Evolutionary conservation across 37 sponge, comb jelly and placozoan genomes (phyloP).

Genomic region (Aphrocallistes beatrix): DNA sequence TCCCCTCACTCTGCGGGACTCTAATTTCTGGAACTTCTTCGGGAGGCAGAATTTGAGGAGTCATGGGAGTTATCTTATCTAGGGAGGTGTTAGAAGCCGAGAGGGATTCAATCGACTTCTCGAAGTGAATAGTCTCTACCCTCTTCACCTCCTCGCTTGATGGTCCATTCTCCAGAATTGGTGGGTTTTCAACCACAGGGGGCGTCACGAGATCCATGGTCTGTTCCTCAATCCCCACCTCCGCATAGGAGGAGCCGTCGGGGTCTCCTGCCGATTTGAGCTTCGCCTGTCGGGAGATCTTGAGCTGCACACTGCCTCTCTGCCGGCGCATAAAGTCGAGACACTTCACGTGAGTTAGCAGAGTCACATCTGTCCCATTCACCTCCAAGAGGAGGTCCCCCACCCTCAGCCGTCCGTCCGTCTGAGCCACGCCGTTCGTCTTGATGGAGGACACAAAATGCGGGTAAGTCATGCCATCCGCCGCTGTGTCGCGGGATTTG

Average conservation of each 20-base stretch:
- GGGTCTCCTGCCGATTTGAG: background rate
- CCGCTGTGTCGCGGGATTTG: background rate
- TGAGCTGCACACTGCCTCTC: background rate
- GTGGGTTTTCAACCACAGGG: background rate
- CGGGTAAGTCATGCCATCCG: background rate
- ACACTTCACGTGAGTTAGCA: background rate
- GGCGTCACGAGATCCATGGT: conserved; percentile 10
- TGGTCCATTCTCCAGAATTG: too few relatives aligned
- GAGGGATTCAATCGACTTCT: background rate
- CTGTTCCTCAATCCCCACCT: background rate
- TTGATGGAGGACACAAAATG: conserved; percentile 2
- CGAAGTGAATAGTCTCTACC: background rate
- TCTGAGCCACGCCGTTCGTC: background rate
- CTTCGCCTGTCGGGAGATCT: background rate
- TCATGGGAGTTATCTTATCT: background rate
- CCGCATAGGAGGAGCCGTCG: background rate
- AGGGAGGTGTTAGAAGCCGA: background rate
- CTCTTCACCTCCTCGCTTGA: too few relatives aligned
- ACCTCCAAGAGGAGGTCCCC: background rate
- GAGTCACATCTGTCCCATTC: background rate
- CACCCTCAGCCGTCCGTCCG: background rate
- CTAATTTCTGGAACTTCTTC: background rate
- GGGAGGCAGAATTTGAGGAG: background rate
- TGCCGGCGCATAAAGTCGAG: background rate
- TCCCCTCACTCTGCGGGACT: background rate